Conservation (phyloP, 2,888 invertebrate genomes). For the Ormyrus rosae region DNA sequence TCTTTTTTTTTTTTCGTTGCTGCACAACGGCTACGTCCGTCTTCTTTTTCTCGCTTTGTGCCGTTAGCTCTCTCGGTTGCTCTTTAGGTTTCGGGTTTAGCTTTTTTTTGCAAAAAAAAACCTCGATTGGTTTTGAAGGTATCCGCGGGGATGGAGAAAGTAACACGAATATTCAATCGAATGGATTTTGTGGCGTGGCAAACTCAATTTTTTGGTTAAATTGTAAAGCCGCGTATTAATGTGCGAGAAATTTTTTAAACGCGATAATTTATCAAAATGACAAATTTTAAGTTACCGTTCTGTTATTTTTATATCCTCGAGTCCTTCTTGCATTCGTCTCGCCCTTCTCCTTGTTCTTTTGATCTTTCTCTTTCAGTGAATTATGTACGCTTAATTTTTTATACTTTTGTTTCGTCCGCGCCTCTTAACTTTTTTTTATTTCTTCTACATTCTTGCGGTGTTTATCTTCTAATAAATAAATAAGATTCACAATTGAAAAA, state of each 20-base stretch:
- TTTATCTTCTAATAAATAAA: too few relatives aligned
- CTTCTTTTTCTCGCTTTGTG: background rate
- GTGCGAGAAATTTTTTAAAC: too few relatives aligned
- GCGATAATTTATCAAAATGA: constrained; percentile 52
- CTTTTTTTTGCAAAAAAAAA: too few relatives aligned
- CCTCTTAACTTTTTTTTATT: background rate
- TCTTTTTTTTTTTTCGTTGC: too few relatives aligned
- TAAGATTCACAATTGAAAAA: too few relatives aligned
- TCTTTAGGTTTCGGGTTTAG: constrained; percentile 6
- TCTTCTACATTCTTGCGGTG: background rate
- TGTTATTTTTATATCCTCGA: constrained; percentile 37
- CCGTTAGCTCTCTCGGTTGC: background rate
- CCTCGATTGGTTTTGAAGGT: too few relatives aligned
- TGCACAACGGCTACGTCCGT: too few relatives aligned
- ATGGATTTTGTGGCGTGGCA: too few relatives aligned
- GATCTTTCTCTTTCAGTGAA: constrained; percentile 29
- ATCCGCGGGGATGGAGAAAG: too few relatives aligned
- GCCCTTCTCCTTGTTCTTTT: constrained; percentile 15
- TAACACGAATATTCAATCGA: too few relatives aligned
- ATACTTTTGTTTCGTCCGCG: constrained; percentile 20
- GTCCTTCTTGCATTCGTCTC: constrained; percentile 25
- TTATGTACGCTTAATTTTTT: constrained; percentile 28
- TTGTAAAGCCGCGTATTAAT: too few relatives aligned
- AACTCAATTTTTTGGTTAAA: too few relatives aligned
- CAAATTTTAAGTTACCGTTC: constrained; percentile 55